Conservation (phyloP, 2,113 vertebrate species). For the Gymnobelideus leadbeateri region DNA sequence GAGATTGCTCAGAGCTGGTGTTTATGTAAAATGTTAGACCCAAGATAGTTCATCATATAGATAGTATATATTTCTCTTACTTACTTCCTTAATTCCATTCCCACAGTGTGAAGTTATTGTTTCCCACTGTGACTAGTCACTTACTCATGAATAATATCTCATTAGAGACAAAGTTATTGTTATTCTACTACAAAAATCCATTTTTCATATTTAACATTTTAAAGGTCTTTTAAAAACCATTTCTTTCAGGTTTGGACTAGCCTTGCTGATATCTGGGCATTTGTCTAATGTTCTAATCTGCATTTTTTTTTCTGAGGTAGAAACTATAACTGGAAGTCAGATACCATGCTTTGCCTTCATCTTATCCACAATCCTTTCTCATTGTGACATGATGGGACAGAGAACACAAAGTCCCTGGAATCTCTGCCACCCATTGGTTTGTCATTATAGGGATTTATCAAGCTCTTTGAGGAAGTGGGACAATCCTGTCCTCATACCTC, state of each 20-base stretch:
- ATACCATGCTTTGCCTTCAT: neutral
- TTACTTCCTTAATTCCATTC: neutral
- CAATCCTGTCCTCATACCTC: neutral
- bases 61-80: neutral
- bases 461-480: constrained; percentile 40
- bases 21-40: neutral
- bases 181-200: neutral
- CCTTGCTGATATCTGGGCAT: neutral
- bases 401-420: neutral
- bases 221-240: neutral
- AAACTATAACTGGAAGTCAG: neutral
- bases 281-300: constrained; percentile 1
- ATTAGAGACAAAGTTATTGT: neutral
- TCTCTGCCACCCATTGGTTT: neutral
- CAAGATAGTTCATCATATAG: neutral
- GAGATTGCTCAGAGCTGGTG: neutral
- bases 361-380: neutral
- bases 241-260: neutral
- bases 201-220: neutral
- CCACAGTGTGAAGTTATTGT: neutral
- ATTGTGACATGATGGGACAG: neutral
- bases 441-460: neutral
- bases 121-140: neutral
- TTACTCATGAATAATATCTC: constrained; percentile 35
- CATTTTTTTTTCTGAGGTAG: neutral